phyloP scores from a whole-genome alignment of 2,888 invertebrate genomes.

The Heterodera filipjevi region DNA sequence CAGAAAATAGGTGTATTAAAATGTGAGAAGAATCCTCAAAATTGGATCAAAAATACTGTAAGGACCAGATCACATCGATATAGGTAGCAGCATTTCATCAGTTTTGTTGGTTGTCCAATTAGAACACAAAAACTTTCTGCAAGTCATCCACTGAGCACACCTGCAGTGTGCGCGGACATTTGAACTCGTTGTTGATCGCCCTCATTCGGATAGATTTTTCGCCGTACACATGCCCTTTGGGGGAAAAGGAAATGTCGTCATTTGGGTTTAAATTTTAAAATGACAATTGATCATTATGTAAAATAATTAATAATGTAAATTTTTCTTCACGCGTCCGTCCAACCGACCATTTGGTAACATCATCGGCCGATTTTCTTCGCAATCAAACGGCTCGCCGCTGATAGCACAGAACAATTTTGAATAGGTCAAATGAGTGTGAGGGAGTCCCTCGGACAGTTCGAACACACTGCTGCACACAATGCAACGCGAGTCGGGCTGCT shows the following conservation, averaged over 20 bases:
- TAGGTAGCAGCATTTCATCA: background rate
- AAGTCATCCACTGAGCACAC: constrained; percentile 86
- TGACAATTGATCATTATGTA: constrained; percentile 42
- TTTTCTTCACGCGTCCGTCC: background rate
- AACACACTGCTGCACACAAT: constrained; percentile 71
- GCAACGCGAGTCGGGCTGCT: constrained; percentile 47
- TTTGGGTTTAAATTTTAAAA: background rate
- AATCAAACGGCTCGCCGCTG: constrained; percentile 84
- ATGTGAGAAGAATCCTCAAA: background rate
- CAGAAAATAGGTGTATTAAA: too few species aligned
- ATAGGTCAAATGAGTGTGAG: constrained; percentile 90
- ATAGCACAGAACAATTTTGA: constrained; percentile 82
- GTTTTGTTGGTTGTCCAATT: constrained; percentile 65
- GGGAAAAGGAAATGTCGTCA: background rate
- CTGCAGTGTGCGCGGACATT: constrained; percentile 91
- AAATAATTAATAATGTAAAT: too few species aligned
- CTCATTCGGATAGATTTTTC: constrained; percentile 44
- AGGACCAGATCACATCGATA: background rate
- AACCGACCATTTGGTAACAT: constrained; percentile 93
- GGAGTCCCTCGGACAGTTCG: constrained; percentile 80
- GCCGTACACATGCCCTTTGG: constrained; percentile 70
- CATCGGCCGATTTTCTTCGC: constrained; percentile 87
- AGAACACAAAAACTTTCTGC: constrained; percentile 97
- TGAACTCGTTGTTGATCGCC: constrained; percentile 80
- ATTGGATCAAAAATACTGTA: constrained; percentile 7